Evolutionary conservation across 2,888 invertebrate genomes (phyloP).

Genomic region (Lapara coniferarum): DNA sequence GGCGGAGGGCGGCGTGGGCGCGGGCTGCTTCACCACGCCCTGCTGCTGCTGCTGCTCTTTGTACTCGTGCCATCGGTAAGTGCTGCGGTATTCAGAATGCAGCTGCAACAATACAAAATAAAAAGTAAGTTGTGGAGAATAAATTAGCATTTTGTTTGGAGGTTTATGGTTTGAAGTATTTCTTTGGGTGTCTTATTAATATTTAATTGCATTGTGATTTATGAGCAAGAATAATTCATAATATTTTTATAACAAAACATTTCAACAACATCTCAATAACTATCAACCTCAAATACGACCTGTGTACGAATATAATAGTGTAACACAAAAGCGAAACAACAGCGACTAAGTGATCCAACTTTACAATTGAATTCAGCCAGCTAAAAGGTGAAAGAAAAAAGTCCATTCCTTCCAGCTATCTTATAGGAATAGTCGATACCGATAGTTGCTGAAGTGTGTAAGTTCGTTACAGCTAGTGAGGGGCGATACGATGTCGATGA

Average conservation of each 20-base stretch:
- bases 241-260: not conserved
- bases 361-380: constrained; percentile 12
- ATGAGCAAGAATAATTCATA: no score
- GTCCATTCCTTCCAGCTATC: not conserved
- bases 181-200: no score
- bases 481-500: not conserved
- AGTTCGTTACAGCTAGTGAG: not conserved
- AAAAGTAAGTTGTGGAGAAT: not conserved
- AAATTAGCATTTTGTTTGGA: not conserved
- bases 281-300: not conserved
- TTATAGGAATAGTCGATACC: not conserved
- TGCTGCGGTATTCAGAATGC: constrained; percentile 97
- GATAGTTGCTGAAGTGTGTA: not conserved
- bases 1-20: constrained; percentile 79
- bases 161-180: no score
- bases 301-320: not conserved
- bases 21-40: constrained; percentile 88
- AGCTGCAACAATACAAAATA: constrained; percentile 81
- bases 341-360: constrained; percentile 10
- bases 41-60: constrained; percentile 89
- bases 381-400: not conserved
- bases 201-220: no score
- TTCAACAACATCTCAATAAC: not conserved
- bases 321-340: not conserved
- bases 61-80: constrained; percentile 97